Percentiles rank a stretch among this genome's conserved stretches.
These are phyloP conservation scores for Drosophila yakuba DNA, from an alignment of 1,140 invertebrate species.

Conservation along the genomic window DNA sequence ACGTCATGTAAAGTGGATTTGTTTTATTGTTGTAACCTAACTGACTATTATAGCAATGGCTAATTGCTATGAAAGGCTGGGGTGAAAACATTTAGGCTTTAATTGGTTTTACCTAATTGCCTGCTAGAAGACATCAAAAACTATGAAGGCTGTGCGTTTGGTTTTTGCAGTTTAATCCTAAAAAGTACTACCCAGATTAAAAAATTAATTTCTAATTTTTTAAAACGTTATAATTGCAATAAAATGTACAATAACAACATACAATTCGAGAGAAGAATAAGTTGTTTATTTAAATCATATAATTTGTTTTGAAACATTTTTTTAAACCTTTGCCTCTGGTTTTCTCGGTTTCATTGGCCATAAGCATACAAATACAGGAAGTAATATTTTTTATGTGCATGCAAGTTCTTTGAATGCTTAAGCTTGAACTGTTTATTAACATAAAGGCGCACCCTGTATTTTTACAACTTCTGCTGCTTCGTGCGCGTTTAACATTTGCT, in stretches of 20 bases:
- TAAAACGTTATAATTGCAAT: no score
- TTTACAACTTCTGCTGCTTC: slow-evolving; percentile 2
- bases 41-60: background rate
- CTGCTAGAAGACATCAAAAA: no score
- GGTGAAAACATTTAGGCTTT: background rate
- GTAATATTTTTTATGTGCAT: slow-evolving; percentile 17
- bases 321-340: background rate
- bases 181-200: no score
- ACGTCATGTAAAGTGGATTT: background rate
- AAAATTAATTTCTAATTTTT: no score
- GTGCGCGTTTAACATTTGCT: slow-evolving; percentile 22
- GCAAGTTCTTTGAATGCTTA: background rate
- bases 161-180: no score
- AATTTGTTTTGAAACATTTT: no score
- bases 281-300: background rate
- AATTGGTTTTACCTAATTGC: background rate
- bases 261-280: no score
- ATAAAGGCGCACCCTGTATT: slow-evolving; percentile 22
- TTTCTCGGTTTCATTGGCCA: background rate
- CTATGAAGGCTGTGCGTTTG: no score
- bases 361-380: background rate
- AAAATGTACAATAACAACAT: no score
- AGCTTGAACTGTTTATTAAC: background rate
- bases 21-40: background rate
- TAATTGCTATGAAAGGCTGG: background rate